Evolutionary conservation across 2,797 vertebrate genomes (phyloP).

Genomic region (Sebastes elongatus): DNA sequence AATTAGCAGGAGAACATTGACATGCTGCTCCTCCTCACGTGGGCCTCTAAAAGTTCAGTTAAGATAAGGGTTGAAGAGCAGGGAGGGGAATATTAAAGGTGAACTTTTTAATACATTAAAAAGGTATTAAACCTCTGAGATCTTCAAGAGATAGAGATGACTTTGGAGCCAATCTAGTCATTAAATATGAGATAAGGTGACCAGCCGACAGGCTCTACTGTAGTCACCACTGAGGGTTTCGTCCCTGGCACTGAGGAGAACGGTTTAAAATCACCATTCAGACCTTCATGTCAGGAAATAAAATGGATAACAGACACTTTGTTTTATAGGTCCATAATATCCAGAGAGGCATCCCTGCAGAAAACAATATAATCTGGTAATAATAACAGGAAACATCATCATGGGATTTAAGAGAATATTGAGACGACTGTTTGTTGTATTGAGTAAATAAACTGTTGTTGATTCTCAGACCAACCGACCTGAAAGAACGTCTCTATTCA

Average conservation of each 20-base stretch:
- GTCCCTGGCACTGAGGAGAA: not conserved
- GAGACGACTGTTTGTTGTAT: not conserved
- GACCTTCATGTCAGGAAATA: not conserved
- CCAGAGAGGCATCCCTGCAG: not conserved
- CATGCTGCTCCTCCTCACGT: not conserved
- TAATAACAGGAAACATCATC: not conserved
- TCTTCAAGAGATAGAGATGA: not conserved
- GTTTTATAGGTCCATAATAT: not conserved
- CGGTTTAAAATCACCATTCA: not conserved
- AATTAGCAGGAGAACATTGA: not conserved
- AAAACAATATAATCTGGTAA: not conserved
- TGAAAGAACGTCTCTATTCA: not conserved
- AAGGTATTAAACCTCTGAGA: not conserved
- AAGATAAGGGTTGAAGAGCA: not conserved
- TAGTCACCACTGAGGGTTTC: not conserved
- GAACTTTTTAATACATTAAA: not conserved
- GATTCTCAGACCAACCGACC: not conserved
- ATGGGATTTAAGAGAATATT: not conserved
- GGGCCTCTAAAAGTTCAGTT: not conserved
- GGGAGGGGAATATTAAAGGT: not conserved
- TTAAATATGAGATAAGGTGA: not conserved
- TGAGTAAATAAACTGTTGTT: not conserved
- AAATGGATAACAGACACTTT: not conserved
- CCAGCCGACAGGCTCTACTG: not conserved
- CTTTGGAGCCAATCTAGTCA: not conserved